Base-by-base conservation (phyloP, 2,888 invertebrate genomes). In the Lithophane leautieri region DNA sequence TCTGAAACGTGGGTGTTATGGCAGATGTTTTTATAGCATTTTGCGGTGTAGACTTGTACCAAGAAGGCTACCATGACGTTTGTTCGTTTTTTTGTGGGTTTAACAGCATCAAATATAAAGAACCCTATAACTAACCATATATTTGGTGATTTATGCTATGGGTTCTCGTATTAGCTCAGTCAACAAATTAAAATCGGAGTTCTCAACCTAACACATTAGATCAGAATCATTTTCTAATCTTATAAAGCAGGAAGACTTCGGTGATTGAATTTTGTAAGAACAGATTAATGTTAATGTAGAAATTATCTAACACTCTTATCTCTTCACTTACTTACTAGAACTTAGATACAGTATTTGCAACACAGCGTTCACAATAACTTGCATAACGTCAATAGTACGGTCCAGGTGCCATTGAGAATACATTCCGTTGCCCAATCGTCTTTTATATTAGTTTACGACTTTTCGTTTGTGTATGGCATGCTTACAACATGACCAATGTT, bases 351-450 rank as follows among this genome's bases (percentile, higher is more conserved):
- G 81, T 84, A 86, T 67, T 84, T 71, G 78, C 81, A 86, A 86
- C 81, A 83, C 86, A 84, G 84, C 83, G 84, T 79, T 84, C 84
- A 89, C 86, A 83, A 82, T 82, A 82, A 81, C 83, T 94, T 93
- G 91, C 91, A 89, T 92, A 94, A 94, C 86, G 19, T 73, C 78
- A 69, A 87, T 87, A 89, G 87, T 90, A 91, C 91, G 90, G 90
- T 91, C 90, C 89, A 92, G 90, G 91, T 91, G 90, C 89, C 90
- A 92, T 92, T 89, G 90, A 93, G 93, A 92, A 93, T 93, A 91
- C 88, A 90, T 90, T 81, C 81, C 68, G 89, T 95, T 94, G 88
- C 91, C 85, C 89, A 94, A 95, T 92, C 87, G 90, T 89, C 89
- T 91, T 88, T 90, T 87, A 85, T 86, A 91, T 91, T 90, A 88